phyloP scores from a whole-genome alignment of 2,888 invertebrate genomes.

The Caradrina kadenii region DNA sequence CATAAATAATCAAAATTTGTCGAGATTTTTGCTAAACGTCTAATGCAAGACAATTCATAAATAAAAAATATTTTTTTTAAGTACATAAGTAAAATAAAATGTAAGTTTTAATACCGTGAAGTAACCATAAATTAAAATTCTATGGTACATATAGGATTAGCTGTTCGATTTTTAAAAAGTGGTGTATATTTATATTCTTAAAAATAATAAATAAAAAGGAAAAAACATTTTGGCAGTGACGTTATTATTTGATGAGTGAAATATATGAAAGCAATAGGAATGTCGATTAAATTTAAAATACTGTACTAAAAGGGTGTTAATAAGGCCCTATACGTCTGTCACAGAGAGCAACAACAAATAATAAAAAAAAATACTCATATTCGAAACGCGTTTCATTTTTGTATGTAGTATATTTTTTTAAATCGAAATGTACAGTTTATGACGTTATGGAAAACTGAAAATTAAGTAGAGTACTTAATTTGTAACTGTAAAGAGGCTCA shows the following conservation, averaged over 20 bases:
- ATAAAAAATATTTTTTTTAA: slow-evolving; percentile 33
- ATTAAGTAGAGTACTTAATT: too few relatives aligned
- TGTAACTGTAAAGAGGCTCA: too few relatives aligned
- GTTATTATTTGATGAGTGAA: neutral
- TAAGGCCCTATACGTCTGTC: too few relatives aligned
- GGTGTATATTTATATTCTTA: neutral
- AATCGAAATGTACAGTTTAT: too few relatives aligned
- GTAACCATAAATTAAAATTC: neutral
- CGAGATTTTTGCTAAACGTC: slow-evolving; percentile 30
- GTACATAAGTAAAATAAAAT: slow-evolving; percentile 20
- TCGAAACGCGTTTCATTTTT: too few relatives aligned
- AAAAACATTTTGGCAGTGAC: slow-evolving; percentile 21
- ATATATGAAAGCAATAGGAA: neutral
- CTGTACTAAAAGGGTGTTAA: too few relatives aligned
- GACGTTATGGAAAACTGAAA: too few relatives aligned
- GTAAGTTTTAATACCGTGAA: slow-evolving; percentile 20
- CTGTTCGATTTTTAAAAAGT: neutral
- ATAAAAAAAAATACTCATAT: too few relatives aligned
- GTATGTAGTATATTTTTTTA: too few relatives aligned
- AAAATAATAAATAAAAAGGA: neutral
- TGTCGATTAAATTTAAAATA: too few relatives aligned
- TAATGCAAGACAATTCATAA: slow-evolving; percentile 12
- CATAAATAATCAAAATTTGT: slow-evolving; percentile 16
- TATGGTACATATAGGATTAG: slow-evolving; percentile 31
- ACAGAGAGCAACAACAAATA: too few relatives aligned